These are phyloP conservation scores for Chaitophorus viminalis DNA, from an alignment of 2,888 invertebrate species.

Conservation along the genomic window DNA sequence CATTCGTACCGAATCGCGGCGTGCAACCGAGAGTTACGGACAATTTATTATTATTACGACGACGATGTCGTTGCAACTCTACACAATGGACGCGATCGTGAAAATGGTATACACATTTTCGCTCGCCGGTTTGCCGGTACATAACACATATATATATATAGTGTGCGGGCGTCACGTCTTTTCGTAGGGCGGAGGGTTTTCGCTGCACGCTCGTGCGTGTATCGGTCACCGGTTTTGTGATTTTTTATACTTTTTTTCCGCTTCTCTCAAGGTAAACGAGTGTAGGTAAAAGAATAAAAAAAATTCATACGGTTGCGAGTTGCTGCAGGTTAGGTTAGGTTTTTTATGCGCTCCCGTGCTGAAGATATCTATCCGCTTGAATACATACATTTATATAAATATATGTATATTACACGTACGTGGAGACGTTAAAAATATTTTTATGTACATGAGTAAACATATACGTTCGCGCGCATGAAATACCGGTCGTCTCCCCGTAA, in stretches of 20 bases:
- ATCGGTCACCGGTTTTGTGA: slow-evolving; percentile 50
- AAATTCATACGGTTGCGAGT: slow-evolving; percentile 28
- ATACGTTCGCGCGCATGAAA: background rate
- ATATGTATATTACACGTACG: background rate
- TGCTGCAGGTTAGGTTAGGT: slow-evolving; percentile 32
- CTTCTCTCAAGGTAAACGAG: slow-evolving; percentile 52
- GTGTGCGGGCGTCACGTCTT: slow-evolving; percentile 8
- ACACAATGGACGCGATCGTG: background rate
- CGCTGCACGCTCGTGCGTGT: background rate
- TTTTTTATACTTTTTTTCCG: background rate
- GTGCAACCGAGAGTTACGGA: background rate
- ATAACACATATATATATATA: too few species aligned
- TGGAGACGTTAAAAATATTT: background rate
- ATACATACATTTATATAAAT: background rate
- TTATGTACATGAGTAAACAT: background rate
- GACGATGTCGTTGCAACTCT: background rate
- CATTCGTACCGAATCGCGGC: background rate
- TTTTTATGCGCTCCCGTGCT: slow-evolving; percentile 9
- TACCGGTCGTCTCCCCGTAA: slow-evolving; percentile 12
- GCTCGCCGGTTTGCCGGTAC: background rate
- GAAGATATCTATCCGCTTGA: background rate
- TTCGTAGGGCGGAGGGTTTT: background rate
- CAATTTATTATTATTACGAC: background rate
- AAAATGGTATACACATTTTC: slow-evolving; percentile 19
- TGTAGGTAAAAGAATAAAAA: slow-evolving; percentile 17